Evolutionary conservation across 2,113 vertebrate genomes (phyloP).

Genomic region (Dromiciops gliroides): DNA sequence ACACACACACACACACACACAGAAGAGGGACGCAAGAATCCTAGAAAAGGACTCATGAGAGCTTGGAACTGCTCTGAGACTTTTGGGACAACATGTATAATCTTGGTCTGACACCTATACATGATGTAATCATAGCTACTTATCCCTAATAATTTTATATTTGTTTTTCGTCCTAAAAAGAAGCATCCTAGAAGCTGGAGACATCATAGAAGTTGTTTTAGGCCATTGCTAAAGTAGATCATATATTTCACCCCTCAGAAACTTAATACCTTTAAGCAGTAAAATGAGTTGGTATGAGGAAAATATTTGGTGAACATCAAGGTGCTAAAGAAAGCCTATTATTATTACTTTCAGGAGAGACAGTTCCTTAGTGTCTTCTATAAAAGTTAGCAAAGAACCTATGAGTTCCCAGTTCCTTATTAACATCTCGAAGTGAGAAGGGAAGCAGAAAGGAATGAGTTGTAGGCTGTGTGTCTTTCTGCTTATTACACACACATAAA

Average conservation of each 20-base stretch:
- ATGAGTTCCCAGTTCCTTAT: neutral
- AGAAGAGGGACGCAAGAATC: neutral
- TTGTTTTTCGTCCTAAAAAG: neutral
- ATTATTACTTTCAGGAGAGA: neutral
- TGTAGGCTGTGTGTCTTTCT: neutral
- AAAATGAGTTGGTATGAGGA: neutral
- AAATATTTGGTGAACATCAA: neutral
- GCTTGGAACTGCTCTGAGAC: neutral
- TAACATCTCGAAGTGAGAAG: neutral
- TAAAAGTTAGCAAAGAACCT: neutral
- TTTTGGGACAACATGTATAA: neutral
- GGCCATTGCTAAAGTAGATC: neutral
- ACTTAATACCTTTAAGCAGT: neutral
- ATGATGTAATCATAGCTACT: neutral
- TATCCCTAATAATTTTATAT: neutral
- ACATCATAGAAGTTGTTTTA: neutral
- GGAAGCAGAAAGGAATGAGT: neutral
- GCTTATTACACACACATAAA: neutral
- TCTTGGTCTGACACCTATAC: neutral
- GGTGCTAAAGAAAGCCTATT: neutral
- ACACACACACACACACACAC: too few relatives aligned
- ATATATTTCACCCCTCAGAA: neutral
- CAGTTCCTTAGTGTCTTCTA: neutral
- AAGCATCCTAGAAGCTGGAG: neutral
- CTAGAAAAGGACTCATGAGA: neutral